Conservation (phyloP, 2,888 invertebrate species). For the Cecidostiba fungosa region DNA sequence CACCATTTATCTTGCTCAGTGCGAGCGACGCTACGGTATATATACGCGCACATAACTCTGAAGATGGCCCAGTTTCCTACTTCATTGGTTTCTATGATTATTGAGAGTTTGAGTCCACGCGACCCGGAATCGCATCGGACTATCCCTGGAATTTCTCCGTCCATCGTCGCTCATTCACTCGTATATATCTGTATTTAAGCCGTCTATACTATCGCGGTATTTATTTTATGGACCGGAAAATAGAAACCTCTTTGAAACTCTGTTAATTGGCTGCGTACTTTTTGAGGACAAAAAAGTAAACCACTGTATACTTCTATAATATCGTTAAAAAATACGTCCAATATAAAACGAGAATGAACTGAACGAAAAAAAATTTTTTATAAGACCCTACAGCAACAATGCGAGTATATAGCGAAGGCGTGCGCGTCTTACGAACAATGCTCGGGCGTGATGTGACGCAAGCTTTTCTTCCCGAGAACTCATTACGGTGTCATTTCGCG, state of each 20-base stretch:
- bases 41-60: conserved; percentile 20
- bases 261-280: background rate
- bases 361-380: no score
- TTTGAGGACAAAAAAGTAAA: background rate
- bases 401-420: background rate
- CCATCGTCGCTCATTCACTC: background rate
- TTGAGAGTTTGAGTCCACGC: conserved; percentile 52
- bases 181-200: background rate
- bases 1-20: conserved; percentile 53
- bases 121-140: conserved; percentile 14
- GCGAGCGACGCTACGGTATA: background rate
- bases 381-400: background rate
- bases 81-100: conserved; percentile 59
- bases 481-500: conserved; percentile 59
- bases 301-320: background rate
- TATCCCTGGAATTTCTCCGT: conserved; percentile 23
- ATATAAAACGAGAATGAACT: no score
- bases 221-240: background rate
- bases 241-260: background rate
- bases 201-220: background rate
- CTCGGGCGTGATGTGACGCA: background rate
- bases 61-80: conserved; percentile 55
- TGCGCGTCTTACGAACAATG: conserved; percentile 31
- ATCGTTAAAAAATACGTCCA: no score
- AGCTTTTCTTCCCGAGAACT: conserved; percentile 45